Base-by-base conservation (phyloP, 2,113 vertebrate genomes). In the Lophura nycthemera region DNA sequence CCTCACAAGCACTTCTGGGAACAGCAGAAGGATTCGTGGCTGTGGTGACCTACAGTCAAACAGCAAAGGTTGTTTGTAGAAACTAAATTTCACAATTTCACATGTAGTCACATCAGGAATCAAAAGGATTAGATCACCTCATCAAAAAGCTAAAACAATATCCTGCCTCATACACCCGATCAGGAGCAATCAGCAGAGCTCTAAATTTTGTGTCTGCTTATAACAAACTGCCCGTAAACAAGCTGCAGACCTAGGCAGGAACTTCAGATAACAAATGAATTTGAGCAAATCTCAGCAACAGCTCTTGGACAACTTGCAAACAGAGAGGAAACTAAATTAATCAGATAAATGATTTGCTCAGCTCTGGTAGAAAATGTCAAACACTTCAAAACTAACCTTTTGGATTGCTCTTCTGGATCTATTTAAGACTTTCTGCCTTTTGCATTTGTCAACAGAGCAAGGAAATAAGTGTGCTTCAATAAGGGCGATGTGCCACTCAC, bases 271-370 rank as follows among this genome's bases (percentile, higher is more conserved):
- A 95, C 89, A 86, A 95, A 95, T 95, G 85, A 91, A 96, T 90
- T 74, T 50, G 83, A 95, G 89, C 83, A 94, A 95, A 96, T 94
- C 93, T 94, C 82, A 88, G 87, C 93, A 91, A 60, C 82, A 69
- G 93, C 76, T 95, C 79, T 83, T 75, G 94, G 91, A 72, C 72
- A 69, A 72, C 86, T 86, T 25, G 12, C 60, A 93, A 89, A 91
- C 13, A 3, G 88, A 63, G 73, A 88, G 61, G 93, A 92, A 97
- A 89, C 61, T 38, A 92, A 95, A 97, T 97, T 95, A 96, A 95
- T 96, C 94, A 94, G 94, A 95, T 95, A 95, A 97, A 95, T 89
- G 25, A 95, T 96, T 92, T 94, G 91, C 94, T 97, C 93, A 86
- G 36, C 91, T 75, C 47, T 7, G 79, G 88, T 78, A 42, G 93